A percentile compares a stretch with the other conserved stretches of the same genome.
Evolutionary conservation across 2,888 invertebrate genomes (phyloP).

Genomic region (Papilio demoleus): DNA sequence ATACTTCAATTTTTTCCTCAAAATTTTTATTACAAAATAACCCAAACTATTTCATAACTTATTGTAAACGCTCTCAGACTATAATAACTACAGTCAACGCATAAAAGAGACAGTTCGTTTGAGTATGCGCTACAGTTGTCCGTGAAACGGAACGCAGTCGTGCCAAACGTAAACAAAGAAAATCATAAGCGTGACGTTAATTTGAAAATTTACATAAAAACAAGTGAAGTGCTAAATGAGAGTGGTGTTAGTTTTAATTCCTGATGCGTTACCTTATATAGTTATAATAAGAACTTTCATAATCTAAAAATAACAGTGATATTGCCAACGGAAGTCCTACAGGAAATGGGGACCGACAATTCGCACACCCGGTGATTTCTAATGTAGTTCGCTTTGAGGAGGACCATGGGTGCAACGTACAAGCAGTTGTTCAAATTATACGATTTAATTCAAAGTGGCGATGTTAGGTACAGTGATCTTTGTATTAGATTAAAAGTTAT

Average conservation of each 20-base stretch:
- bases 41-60: slow-evolving; percentile 10
- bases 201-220: slow-evolving; percentile 64
- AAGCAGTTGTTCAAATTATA: slow-evolving; percentile 81
- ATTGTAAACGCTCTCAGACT: not conserved
- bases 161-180: slow-evolving; percentile 66
- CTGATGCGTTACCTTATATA: slow-evolving; percentile 39
- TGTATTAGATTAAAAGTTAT: slow-evolving; percentile 3
- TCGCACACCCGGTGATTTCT: slow-evolving; percentile 62
- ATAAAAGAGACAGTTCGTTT: slow-evolving; percentile 5
- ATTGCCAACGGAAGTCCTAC: slow-evolving; percentile 63
- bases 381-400: slow-evolving; percentile 56
- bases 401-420: slow-evolving; percentile 72
- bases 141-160: slow-evolving; percentile 55
- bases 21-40: not conserved
- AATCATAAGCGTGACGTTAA: slow-evolving; percentile 65
- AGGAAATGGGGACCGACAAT: slow-evolving; percentile 72
- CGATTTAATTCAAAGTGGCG: slow-evolving; percentile 86
- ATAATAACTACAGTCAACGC: not conserved
- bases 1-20: too few relatives aligned
- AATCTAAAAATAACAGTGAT: slow-evolving; percentile 58
- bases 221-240: slow-evolving; percentile 56
- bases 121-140: not conserved
- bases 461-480: slow-evolving; percentile 76
- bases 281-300: slow-evolving; percentile 40
- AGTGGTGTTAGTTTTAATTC: slow-evolving; percentile 11